A percentile compares a stretch with the other conserved stretches of the same genome.
Conservation (phyloP, 2,888 invertebrate species). For the Oasisia sp. region DNA sequence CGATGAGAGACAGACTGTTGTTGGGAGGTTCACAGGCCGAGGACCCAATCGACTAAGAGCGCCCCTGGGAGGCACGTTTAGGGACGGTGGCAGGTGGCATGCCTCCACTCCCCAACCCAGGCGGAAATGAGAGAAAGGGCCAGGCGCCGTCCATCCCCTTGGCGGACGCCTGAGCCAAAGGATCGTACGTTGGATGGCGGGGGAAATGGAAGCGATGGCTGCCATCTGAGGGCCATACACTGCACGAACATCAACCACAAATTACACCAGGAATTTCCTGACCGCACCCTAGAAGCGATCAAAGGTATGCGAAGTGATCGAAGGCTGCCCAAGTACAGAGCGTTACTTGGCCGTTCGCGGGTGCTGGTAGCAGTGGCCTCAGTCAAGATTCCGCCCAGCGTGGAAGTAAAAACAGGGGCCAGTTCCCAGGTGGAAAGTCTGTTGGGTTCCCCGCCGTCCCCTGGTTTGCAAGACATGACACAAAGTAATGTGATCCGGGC, state of each 20-base stretch:
- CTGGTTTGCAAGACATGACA: background rate
- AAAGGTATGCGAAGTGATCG: slow-evolving; percentile 17
- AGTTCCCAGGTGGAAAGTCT: too few relatives aligned
- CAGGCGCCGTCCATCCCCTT: background rate
- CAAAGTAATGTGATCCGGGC: background rate
- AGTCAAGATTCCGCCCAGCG: background rate
- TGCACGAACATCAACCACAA: too few relatives aligned
- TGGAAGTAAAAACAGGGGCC: background rate
- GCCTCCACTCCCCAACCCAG: background rate
- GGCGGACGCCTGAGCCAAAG: background rate
- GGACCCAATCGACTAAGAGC: background rate
- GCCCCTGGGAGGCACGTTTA: background rate
- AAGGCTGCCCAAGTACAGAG: background rate
- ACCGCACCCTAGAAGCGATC: background rate
- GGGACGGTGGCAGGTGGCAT: background rate
- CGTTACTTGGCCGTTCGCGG: background rate
- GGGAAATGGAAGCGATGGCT: too few relatives aligned
- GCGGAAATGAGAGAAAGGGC: background rate
- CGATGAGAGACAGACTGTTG: background rate
- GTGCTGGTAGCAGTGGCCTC: background rate
- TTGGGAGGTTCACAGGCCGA: background rate
- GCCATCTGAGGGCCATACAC: too few relatives aligned
- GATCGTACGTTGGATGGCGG: background rate
- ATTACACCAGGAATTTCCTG: too few relatives aligned
- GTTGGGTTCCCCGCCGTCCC: background rate